phyloP scores from a whole-genome alignment of 2,888 invertebrate species.

The Volucella inflata region DNA sequence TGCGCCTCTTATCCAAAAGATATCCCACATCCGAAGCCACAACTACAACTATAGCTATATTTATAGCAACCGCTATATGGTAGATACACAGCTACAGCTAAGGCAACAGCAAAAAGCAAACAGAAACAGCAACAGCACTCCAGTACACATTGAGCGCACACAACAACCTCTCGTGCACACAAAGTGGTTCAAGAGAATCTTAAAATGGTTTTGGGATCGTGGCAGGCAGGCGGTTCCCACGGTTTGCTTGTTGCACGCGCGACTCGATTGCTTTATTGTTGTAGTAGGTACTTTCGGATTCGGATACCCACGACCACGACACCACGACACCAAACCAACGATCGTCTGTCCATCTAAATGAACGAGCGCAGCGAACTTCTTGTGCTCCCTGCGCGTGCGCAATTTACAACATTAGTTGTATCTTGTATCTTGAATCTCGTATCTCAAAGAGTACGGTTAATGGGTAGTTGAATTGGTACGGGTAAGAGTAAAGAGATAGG shows the following conservation, averaged over 20 bases:
- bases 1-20: conserved; percentile 54
- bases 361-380: conserved; percentile 61
- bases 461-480: not conserved
- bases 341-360: conserved; percentile 56
- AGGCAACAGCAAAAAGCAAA: conserved; percentile 5
- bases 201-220: conserved; percentile 77
- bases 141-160: conserved; percentile 48
- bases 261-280: conserved; percentile 76
- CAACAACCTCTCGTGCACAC: conserved; percentile 66
- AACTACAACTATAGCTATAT: not conserved
- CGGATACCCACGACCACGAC: conserved; percentile 49
- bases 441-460: not conserved
- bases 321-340: conserved; percentile 27
- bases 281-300: conserved; percentile 62
- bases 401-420: conserved; percentile 73
- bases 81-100: not conserved
- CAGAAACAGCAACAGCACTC: conserved; percentile 31
- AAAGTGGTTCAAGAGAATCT: conserved; percentile 75
- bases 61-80: not conserved
- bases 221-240: conserved; percentile 77
- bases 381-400: conserved; percentile 74
- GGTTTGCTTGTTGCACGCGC: conserved; percentile 77
- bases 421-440: conserved; percentile 44
- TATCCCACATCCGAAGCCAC: conserved; percentile 27
- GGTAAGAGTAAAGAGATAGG: no score